Percentiles rank a stretch among this genome's conserved stretches.
Evolutionary conservation across 2,113 vertebrate genomes (phyloP).

Genomic region (Columba janthina): DNA sequence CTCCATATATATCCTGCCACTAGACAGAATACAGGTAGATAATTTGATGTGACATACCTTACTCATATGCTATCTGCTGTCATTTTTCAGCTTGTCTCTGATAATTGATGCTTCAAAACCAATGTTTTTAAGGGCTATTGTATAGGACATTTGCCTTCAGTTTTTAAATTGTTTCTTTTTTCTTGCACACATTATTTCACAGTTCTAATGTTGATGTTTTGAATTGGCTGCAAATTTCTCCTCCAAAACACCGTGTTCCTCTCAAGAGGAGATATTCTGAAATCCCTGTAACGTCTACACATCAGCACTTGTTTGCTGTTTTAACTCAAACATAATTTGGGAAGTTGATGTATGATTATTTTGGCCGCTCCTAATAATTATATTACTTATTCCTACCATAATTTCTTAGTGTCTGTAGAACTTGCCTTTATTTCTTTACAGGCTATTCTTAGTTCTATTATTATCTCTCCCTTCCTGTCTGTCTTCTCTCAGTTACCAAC

Average conservation of each 20-base stretch:
- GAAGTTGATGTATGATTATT: neutral
- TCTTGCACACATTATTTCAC: neutral
- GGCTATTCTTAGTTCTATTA: neutral
- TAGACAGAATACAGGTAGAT: neutral
- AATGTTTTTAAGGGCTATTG: neutral
- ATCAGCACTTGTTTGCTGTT: neutral
- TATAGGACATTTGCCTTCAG: neutral
- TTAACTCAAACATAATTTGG: neutral
- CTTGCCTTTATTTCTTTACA: neutral
- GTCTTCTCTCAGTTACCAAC: neutral
- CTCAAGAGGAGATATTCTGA: neutral
- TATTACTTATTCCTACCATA: neutral
- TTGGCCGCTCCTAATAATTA: neutral
- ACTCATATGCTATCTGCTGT: neutral
- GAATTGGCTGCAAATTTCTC: neutral
- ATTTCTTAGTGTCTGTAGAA: neutral
- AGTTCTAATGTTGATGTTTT: neutral
- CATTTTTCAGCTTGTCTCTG: neutral
- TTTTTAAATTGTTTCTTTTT: neutral
- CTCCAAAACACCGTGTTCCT: neutral
- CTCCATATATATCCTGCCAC: too few species aligned
- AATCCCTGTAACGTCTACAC: neutral
- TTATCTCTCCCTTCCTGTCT: neutral
- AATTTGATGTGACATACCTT: neutral
- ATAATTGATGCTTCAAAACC: neutral